Evolutionary conservation across 1,140 invertebrate species (phyloP).

Genomic region (Physella acuta): DNA sequence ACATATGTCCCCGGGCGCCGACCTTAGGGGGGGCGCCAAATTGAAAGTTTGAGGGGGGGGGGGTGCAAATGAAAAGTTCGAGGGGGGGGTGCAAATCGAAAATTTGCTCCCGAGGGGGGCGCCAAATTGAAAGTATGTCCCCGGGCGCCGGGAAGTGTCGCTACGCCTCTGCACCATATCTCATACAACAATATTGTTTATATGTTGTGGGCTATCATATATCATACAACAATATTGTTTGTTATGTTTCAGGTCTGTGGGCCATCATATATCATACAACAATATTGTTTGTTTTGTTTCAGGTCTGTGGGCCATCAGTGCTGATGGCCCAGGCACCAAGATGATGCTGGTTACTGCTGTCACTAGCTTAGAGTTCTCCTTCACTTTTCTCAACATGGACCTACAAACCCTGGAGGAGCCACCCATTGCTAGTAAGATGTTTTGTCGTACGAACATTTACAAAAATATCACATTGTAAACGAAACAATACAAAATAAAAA

Average conservation of each 20-base stretch:
- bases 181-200: neutral
- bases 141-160: neutral
- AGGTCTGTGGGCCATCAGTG: neutral
- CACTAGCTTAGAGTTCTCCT: neutral
- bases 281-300: neutral
- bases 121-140: too few relatives aligned
- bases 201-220: too few relatives aligned
- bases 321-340: neutral
- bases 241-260: too few relatives aligned
- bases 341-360: neutral
- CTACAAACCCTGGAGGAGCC: neutral
- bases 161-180: neutral
- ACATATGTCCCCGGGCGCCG: too few relatives aligned
- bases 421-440: neutral
- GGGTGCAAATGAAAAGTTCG: too few relatives aligned
- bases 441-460: neutral
- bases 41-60: too few relatives aligned
- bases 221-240: neutral
- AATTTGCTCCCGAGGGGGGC: too few relatives aligned
- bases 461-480: neutral
- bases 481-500: neutral
- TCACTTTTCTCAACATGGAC: neutral
- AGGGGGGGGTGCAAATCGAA: too few relatives aligned
- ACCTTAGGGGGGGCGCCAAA: too few relatives aligned
- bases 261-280: neutral